Percentiles rank a stretch among this genome's conserved stretches.
Evolutionary conservation across 2,888 invertebrate genomes (phyloP).

Genomic region (Liopterus haemorrhoidalis): DNA sequence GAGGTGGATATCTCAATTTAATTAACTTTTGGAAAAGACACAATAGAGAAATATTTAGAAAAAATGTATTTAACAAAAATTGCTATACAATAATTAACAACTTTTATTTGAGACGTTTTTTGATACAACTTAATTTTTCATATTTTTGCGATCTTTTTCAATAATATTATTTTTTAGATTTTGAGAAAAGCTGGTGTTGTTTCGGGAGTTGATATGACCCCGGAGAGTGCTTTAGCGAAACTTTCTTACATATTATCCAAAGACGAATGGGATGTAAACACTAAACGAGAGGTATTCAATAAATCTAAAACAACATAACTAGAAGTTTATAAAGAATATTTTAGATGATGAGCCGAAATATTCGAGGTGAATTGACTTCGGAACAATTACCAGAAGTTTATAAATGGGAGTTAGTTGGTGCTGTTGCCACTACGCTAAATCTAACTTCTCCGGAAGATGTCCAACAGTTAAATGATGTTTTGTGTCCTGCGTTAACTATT

Average conservation of each 20-base stretch:
- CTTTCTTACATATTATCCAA: slow-evolving; percentile 84
- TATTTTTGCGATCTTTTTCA: slow-evolving; percentile 41
- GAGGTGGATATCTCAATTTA: too few species aligned
- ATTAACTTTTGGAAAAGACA: too few species aligned
- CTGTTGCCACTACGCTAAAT: slow-evolving; percentile 54
- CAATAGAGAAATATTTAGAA: too few species aligned
- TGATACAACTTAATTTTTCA: background rate
- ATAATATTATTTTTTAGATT: slow-evolving; percentile 41
- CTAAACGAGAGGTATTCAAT: slow-evolving; percentile 56
- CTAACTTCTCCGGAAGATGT: slow-evolving; percentile 52
- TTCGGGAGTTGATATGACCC: slow-evolving; percentile 83
- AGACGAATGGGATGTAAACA: slow-evolving; percentile 56
- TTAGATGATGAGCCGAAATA: slow-evolving; percentile 69
- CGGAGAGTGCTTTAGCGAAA: slow-evolving; percentile 90
- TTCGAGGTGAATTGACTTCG: slow-evolving; percentile 73
- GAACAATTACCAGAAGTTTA: slow-evolving; percentile 34
- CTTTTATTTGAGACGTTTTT: too few species aligned
- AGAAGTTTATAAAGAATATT: slow-evolving; percentile 19
- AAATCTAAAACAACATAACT: slow-evolving; percentile 4
- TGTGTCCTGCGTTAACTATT: slow-evolving; percentile 66
- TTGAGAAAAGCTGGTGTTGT: slow-evolving; percentile 66
- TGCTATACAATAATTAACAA: too few species aligned
- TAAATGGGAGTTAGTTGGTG: slow-evolving; percentile 53
- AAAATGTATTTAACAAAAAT: too few species aligned
- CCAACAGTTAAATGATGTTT: slow-evolving; percentile 52